phyloP scores from a whole-genome alignment of 1,140 invertebrate species.

The Lepidurus apus region DNA sequence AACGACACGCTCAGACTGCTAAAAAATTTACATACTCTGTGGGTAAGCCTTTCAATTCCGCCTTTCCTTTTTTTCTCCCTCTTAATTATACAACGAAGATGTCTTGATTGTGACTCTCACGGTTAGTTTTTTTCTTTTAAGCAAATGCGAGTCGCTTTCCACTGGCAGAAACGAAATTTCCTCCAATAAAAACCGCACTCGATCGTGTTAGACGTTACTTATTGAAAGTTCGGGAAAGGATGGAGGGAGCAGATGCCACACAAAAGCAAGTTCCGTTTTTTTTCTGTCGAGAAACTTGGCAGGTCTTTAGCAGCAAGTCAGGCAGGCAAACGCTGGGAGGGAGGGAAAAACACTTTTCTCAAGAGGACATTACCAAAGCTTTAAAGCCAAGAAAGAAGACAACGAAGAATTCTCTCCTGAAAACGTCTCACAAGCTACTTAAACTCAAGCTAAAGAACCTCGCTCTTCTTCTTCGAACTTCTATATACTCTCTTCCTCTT shows the following conservation, averaged over 20 bases:
- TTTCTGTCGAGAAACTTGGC: neutral
- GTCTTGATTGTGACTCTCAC: no score
- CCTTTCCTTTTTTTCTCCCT: no score
- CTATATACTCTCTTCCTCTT: neutral
- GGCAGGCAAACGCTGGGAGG: neutral
- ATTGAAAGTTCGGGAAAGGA: neutral
- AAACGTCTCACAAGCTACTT: neutral
- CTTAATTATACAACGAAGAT: no score
- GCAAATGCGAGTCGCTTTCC: neutral
- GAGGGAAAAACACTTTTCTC: neutral
- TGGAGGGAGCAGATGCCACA: neutral
- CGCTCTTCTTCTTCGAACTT: neutral
- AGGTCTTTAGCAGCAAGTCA: slow-evolving; percentile 13
- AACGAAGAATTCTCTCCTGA: neutral
- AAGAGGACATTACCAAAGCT: neutral
- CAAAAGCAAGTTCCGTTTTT: neutral
- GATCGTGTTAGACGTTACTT: neutral
- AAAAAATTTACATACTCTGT: no score
- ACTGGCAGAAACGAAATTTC: neutral
- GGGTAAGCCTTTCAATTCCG: no score
- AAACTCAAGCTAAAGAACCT: neutral
- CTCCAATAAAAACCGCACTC: neutral
- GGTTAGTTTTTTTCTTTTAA: no score
- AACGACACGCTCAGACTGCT: no score
- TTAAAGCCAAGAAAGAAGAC: neutral